Evolutionary conservation across 2,888 invertebrate species (phyloP).

Genomic region (Stenichneumon culpator): DNA sequence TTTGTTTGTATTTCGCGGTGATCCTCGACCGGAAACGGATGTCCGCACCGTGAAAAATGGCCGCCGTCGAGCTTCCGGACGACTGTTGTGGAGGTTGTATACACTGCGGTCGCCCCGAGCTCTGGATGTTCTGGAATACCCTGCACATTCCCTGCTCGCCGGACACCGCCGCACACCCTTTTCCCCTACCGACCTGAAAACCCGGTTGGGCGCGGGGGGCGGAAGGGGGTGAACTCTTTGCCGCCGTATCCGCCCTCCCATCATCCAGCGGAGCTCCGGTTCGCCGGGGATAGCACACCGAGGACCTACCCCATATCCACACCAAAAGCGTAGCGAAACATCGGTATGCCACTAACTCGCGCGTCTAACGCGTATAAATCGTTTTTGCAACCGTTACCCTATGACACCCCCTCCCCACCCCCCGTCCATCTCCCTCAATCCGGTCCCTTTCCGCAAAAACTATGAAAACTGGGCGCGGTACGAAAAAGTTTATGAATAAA

Average conservation of each 20-base stretch:
- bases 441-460: not conserved
- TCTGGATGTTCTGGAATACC: slow-evolving; percentile 56
- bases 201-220: not conserved
- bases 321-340: slow-evolving; percentile 25
- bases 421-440: not conserved
- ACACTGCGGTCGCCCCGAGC: slow-evolving; percentile 40
- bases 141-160: slow-evolving; percentile 46
- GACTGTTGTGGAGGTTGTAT: slow-evolving; percentile 37
- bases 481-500: not conserved
- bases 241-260: slow-evolving; percentile 42
- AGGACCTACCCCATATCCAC: slow-evolving; percentile 45
- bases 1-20: slow-evolving; percentile 82
- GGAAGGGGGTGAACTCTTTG: slow-evolving; percentile 44
- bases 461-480: not conserved
- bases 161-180: slow-evolving; percentile 35
- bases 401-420: too few species aligned
- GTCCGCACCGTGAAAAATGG: slow-evolving; percentile 83
- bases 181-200: slow-evolving; percentile 52
- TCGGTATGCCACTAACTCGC: slow-evolving; percentile 41
- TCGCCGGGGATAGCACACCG: slow-evolving; percentile 56
- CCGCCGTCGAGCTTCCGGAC: slow-evolving; percentile 79
- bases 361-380: slow-evolving; percentile 48
- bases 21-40: slow-evolving; percentile 82
- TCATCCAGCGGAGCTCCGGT: slow-evolving; percentile 59
- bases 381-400: not conserved